A percentile compares a stretch with the other conserved stretches of the same genome.
phyloP scores from a whole-genome alignment of 2,797 vertebrate species.

The Leptodactylus fallax region DNA sequence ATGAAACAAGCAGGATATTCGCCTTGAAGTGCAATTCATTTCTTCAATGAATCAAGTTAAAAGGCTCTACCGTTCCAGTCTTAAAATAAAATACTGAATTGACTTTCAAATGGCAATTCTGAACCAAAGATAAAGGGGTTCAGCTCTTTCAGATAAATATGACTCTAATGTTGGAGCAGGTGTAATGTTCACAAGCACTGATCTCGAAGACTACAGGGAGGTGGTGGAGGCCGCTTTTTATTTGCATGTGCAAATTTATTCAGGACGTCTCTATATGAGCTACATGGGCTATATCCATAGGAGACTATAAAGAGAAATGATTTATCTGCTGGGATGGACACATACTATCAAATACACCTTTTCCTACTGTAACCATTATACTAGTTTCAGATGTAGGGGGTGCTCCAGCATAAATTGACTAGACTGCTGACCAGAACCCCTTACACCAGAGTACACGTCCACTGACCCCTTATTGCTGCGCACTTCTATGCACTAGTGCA shows the following conservation, averaged over 20 bases:
- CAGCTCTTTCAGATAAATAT: background rate
- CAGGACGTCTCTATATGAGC: background rate
- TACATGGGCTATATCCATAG: background rate
- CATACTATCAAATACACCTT: too few relatives aligned
- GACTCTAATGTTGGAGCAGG: background rate
- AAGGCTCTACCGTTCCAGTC: conserved; percentile 34
- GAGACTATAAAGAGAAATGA: background rate
- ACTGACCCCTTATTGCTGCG: too few relatives aligned
- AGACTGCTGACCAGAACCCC: too few relatives aligned
- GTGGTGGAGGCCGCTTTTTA: background rate
- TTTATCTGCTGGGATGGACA: too few relatives aligned
- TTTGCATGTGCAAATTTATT: background rate
- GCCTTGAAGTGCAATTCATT: conserved; percentile 53
- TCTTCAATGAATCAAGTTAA: conserved; percentile 47
- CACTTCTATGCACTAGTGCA: too few relatives aligned
- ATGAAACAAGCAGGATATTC: conserved; percentile 45
- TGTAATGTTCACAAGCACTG: background rate
- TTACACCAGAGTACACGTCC: too few relatives aligned
- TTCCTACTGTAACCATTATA: too few relatives aligned
- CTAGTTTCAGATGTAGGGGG: too few relatives aligned
- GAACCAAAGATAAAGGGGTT: background rate
- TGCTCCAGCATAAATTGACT: too few relatives aligned
- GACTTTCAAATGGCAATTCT: conserved; percentile 16
- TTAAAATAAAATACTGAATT: conserved; percentile 7
- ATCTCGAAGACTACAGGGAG: background rate